Base-by-base conservation (phyloP, 2,888 invertebrate genomes). In the Macrophya annulata region DNA sequence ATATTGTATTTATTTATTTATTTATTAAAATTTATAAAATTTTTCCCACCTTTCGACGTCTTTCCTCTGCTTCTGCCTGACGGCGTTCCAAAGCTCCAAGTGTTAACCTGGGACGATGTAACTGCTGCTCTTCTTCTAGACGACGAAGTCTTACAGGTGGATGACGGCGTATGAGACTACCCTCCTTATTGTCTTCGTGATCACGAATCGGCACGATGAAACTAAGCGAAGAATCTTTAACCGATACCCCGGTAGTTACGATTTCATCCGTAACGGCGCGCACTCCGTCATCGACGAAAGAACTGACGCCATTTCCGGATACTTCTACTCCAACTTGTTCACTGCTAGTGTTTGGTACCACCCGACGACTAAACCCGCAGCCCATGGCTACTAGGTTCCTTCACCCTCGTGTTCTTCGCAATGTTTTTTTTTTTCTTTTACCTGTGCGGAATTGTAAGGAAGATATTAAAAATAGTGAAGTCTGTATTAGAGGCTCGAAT, bases 361-460 rank as follows among this genome's bases (percentile, higher is more conserved):
- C 83, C 15, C 83, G 83, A 68, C 68, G 83, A 83, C 83, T 83
- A 31, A 68, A 83, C 43, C 83, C 83, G 68, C 83, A 83, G 71
- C 83, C 83, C 83, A 83, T 84, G 62, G 74, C 79, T 76, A 37
- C n/a, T 8, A 31, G 55, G 31, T 31, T 43, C 40, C 72, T 45
- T 25, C 72, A 31, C 15, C n/a, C 77, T 55, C n/a, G n/a, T 10
- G 40, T 43, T n/a, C 45, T 25, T 45, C 72, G 31, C n/a, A 51
- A 31, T 17, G 31, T 15, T 37, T 31, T 72, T 45, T 9, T 74
- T 15, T 17, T 37, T 74, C 21, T 9, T 45, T 74, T 45, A n/a
- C n/a, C 71, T 12, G 1, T 62, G 25, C 21, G 21, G 21, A 25
- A 62, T n/a, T 12, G 10, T 62, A 21, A 25, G 12, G 25, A 12